Percentiles rank a stretch among this genome's conserved stretches.
These are phyloP conservation scores for Trididemnum miniatum DNA, from an alignment of 23 tunicate genomes.

Conservation along the genomic window DNA sequence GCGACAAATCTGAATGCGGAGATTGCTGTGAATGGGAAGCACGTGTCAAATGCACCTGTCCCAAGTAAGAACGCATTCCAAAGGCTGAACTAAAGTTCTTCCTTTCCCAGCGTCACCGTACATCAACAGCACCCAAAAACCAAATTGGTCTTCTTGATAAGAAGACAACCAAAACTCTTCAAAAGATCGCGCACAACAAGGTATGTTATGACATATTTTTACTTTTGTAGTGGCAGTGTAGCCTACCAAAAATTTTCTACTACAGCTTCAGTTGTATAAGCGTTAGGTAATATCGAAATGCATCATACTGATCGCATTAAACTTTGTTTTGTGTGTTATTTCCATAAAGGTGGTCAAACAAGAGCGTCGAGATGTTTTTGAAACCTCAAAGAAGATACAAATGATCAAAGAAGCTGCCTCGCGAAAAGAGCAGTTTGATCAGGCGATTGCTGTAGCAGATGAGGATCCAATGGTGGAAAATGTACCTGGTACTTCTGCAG, in stretches of 20 bases:
- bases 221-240: not conserved
- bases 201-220: not conserved
- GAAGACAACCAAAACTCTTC: conserved; percentile 19
- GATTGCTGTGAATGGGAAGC: conserved; percentile 24
- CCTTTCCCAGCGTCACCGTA: conserved; percentile 20
- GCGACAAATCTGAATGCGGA: conserved; percentile 11
- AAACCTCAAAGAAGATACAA: not conserved
- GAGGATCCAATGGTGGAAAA: not conserved
- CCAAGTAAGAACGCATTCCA: conserved; percentile 13
- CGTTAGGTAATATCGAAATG: not conserved
- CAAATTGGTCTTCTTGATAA: conserved; percentile 21
- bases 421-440: not conserved
- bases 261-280: not conserved
- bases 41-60: conserved; percentile 14
- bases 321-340: not conserved
- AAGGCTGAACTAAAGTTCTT: conserved; percentile 24
- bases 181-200: conserved; percentile 25
- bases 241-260: not conserved
- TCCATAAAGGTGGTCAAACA: not conserved
- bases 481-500: not conserved
- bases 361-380: not conserved
- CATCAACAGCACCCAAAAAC: conserved; percentile 12
- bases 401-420: not conserved
- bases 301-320: not conserved
- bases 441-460: not conserved